These are phyloP conservation scores for Agonopterix alstromeriana DNA, from an alignment of 2,888 invertebrate species.

Conservation along the genomic window DNA sequence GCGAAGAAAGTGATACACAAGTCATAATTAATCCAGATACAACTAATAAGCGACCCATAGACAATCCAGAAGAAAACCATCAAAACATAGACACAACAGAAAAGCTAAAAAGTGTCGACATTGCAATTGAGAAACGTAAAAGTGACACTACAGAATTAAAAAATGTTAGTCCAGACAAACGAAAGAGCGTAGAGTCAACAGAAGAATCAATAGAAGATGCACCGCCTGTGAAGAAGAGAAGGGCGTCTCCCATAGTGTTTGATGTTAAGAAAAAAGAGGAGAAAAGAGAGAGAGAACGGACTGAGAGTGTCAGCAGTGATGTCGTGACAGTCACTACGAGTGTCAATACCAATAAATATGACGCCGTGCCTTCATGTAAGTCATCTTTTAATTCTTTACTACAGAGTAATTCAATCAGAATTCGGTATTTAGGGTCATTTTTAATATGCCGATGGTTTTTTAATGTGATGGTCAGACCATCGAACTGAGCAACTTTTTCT, in stretches of 20 bases:
- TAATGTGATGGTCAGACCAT: too few relatives aligned
- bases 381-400: constrained; percentile 18
- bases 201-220: constrained; percentile 14
- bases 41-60: constrained; percentile 4
- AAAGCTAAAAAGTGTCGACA: constrained; percentile 16
- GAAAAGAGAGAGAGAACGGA: constrained; percentile 45
- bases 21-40: constrained; percentile 40
- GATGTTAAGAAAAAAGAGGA: constrained; percentile 39
- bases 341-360: constrained; percentile 69
- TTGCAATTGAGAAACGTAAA: constrained; percentile 22
- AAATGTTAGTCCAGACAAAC: constrained; percentile 4
- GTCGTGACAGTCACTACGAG: constrained; percentile 50
- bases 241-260: constrained; percentile 77
- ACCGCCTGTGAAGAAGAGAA: constrained; percentile 46
- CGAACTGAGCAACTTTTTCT: too few relatives aligned
- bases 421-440: too few relatives aligned
- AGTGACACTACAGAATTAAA: constrained; percentile 8
- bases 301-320: constrained; percentile 68
- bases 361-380: constrained; percentile 77
- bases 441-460: too few relatives aligned
- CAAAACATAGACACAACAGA: neutral
- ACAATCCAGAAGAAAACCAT: neutral
- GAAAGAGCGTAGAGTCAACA: neutral
- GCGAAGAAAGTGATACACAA: constrained; percentile 48
- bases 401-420: too few relatives aligned